These are phyloP conservation scores for Chaetodon trifascialis DNA, from an alignment of 2,113 vertebrate genomes.

Conservation along the genomic window DNA sequence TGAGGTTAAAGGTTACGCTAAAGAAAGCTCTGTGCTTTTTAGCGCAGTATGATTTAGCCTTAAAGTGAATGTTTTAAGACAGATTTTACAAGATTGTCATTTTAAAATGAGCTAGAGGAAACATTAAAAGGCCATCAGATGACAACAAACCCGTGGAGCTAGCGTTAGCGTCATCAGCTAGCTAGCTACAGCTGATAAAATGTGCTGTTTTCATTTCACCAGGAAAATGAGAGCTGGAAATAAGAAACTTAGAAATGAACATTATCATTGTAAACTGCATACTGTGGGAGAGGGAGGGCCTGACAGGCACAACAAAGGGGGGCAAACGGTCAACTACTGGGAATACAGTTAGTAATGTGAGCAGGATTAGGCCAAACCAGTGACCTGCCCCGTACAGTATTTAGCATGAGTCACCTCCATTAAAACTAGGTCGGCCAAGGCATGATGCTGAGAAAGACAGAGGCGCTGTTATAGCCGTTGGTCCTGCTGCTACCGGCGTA, in stretches of 20 bases:
- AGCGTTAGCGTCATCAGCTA: too few relatives aligned
- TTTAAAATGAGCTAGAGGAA: too few relatives aligned
- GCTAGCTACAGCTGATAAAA: too few relatives aligned
- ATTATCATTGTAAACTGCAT: neutral
- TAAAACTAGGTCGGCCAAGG: constrained; percentile 37
- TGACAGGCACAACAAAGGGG: neutral
- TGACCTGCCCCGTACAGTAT: constrained; percentile 31
- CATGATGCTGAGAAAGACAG: constrained; percentile 21
- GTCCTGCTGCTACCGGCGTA: constrained; percentile 20
- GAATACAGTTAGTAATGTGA: constrained; percentile 37
- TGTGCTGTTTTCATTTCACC: too few relatives aligned
- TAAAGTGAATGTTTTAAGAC: too few relatives aligned
- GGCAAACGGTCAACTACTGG: constrained; percentile 22
- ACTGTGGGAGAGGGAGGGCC: neutral
- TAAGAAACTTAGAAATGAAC: neutral
- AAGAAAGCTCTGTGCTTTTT: neutral
- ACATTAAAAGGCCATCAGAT: too few relatives aligned
- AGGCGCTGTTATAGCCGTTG: constrained; percentile 18
- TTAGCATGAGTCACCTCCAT: constrained; percentile 49
- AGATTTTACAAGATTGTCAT: too few relatives aligned
- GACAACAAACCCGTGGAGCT: too few relatives aligned
- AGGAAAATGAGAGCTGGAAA: too few relatives aligned
- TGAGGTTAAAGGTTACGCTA: neutral
- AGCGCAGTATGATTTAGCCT: too few relatives aligned
- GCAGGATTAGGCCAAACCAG: constrained; percentile 39